Evolutionary conservation across 1,140 invertebrate genomes (phyloP), one percentile per base, ranked within the genome.

Genomic region (Dreissena rostriformis): DNA sequence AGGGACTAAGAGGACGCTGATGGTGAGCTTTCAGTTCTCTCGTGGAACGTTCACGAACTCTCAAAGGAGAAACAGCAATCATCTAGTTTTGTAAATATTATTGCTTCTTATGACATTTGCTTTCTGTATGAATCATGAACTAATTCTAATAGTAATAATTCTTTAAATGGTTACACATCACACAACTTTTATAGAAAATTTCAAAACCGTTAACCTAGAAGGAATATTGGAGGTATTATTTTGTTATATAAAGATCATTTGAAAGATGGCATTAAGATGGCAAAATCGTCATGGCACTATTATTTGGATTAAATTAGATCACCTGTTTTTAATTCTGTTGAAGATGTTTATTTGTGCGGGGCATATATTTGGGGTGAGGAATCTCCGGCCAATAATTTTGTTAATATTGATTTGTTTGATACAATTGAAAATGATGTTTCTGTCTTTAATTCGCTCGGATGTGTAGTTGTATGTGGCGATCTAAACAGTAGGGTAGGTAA

Each of bases 161-260:
- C 55, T 24, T 12, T 76, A 19, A 28, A 57, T 11, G 63, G 55
- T 0, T 74, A 53, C 26, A 24, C n/a, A n/a, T 74, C n/a, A 55
- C n/a, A 12, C 26, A 74, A 75, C 24, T 75, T 75, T 61, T 75
- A 75, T 75, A 61, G 73, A 57, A 75, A 75, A 22, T 75, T 75
- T 75, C 52, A 75, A 39, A 53, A 75, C 49, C 53, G 55, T 29
- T 61, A 75, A 63, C 24, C 71, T 22, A 15, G 51, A 2, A 74
- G 71, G 22, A 12, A 22, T 39, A 63, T 52, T 63, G 73, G 73
- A 29, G 53, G 73, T 12, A 6, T 75, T 75, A 51, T 39, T 8
- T 29, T 75, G 12, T 63, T 63, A 17, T 63, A 61, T 75, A 22
- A 61, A 15, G 73, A 75, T 26, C 26, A 53, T 15, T 22, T 75